phyloP scores from a whole-genome alignment of 2,113 vertebrate genomes.

The Leucopsar rothschildi region DNA sequence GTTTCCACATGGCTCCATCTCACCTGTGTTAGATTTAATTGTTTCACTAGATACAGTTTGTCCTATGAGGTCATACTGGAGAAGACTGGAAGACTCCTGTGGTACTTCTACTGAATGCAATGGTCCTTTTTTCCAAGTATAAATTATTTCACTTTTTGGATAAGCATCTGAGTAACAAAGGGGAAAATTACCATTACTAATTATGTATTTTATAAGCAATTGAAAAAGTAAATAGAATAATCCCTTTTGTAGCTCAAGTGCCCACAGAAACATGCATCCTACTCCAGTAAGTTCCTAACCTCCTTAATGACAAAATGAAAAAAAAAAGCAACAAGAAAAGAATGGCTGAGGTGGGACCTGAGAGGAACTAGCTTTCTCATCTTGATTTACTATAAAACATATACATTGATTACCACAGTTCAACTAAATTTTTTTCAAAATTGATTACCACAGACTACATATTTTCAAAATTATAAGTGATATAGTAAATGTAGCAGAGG shows the following conservation, averaged over 20 bases:
- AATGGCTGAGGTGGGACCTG: not conserved
- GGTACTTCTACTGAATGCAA: constrained; percentile 94
- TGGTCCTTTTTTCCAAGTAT: constrained; percentile 97
- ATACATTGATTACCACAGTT: not conserved
- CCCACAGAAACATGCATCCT: not conserved
- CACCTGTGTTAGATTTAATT: constrained; percentile 96
- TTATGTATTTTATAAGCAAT: not conserved
- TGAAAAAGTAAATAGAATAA: not conserved
- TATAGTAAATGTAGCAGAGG: not conserved
- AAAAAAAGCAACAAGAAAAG: not conserved
- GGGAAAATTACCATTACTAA: not conserved
- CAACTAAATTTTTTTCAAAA: not conserved
- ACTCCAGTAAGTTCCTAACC: not conserved
- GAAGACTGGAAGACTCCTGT: constrained; percentile 93
- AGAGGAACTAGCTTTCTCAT: not conserved
- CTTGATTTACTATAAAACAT: not conserved
- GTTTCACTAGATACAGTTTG: constrained; percentile 96
- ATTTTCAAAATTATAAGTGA: not conserved
- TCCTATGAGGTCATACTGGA: constrained; percentile 95
- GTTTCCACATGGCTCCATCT: not conserved
- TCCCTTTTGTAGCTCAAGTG: not conserved
- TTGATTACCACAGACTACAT: not conserved
- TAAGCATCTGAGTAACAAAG: constrained; percentile 86
- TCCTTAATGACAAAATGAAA: not conserved
- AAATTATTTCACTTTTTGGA: constrained; percentile 96